Base-by-base conservation (phyloP, 2,888 invertebrate species). In the Hecatera dysodea region DNA sequence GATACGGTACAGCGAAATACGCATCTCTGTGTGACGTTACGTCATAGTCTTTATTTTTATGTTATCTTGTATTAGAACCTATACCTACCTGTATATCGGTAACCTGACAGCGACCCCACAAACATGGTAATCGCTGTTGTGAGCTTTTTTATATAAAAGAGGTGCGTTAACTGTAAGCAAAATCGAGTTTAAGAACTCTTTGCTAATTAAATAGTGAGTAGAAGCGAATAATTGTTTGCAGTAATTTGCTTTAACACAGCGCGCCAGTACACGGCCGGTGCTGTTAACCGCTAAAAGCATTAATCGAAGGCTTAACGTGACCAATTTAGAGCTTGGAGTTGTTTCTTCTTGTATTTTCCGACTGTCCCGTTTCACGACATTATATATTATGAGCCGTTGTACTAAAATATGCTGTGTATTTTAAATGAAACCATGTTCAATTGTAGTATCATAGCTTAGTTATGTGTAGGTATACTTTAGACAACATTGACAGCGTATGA, bases 221-320 rank as follows among this genome's bases (percentile, higher is more conserved):
- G 88, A 86, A 85, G 80, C 80, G 78, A 81, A 78, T 74, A 81
- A 88, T 88, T 89, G 90, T 90, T 87, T 88, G 88, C 90, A 90
- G 89, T 89, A 88, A 87, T 87, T 88, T 81, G 92, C 92, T 92
- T 92, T 91, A 62, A 88, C 75, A 88, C 90, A 88, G 90, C 88
- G 81, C 87, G 86, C 83, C 86, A 81, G 82, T 87, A 86, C 80
- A 87, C 81, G 86, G 87, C 81, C 78, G 64, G 67, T 79, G 76
- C 89, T 92, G 93, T 88, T 91, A 90, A 90, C 90, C 87, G 93
- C 94, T 93, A 90, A 90, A n/a, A 91, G 90, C 90, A 93, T 93
- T 92, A 91, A 93, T 93, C 89, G 91, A 91, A 91, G 90, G 95
- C 95, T 95, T 94, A 92, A 88, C 95, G 95, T 95, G 95, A 95